phyloP scores from a whole-genome alignment of 2,888 invertebrate species.

The Lissocephala sabroskyi region DNA sequence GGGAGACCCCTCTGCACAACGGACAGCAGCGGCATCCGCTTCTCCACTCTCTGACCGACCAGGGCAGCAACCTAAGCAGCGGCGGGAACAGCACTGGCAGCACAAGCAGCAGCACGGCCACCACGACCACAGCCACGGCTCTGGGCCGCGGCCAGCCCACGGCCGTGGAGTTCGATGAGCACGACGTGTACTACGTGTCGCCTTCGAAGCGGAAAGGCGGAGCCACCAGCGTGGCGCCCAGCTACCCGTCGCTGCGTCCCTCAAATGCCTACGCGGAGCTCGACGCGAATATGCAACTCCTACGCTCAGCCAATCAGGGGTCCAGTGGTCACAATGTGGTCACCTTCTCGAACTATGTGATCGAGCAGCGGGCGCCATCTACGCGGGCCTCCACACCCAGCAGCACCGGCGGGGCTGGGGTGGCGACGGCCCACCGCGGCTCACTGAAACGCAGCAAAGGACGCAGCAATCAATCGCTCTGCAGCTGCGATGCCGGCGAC shows the following conservation, averaged over 20 bases:
- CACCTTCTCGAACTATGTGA: conserved; percentile 69
- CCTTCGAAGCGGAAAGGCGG: conserved; percentile 69
- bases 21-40: conserved; percentile 47
- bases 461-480: conserved; percentile 71
- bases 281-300: conserved; percentile 55
- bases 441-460: conserved; percentile 70
- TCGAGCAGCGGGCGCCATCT: conserved; percentile 39
- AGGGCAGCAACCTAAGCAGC: conserved; percentile 57
- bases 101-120: conserved; percentile 59
- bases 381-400: conserved; percentile 25
- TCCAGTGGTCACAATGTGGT: conserved; percentile 49
- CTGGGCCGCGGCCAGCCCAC: conserved; percentile 21
- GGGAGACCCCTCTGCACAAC: conserved; percentile 13
- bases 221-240: conserved; percentile 39
- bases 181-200: conserved; percentile 70
- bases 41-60: conserved; percentile 63
- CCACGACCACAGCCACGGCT: conserved; percentile 49
- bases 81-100: conserved; percentile 62
- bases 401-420: conserved; percentile 18
- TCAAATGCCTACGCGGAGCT: conserved; percentile 47
- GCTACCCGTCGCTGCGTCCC: conserved; percentile 45
- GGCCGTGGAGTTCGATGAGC: conserved; percentile 63
- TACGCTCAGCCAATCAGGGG: conserved; percentile 26
- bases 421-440: conserved; percentile 48
- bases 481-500: conserved; percentile 71